Evolutionary conservation across 2,888 invertebrate species (phyloP).

Genomic region (Drosophila nigritarsus): DNA sequence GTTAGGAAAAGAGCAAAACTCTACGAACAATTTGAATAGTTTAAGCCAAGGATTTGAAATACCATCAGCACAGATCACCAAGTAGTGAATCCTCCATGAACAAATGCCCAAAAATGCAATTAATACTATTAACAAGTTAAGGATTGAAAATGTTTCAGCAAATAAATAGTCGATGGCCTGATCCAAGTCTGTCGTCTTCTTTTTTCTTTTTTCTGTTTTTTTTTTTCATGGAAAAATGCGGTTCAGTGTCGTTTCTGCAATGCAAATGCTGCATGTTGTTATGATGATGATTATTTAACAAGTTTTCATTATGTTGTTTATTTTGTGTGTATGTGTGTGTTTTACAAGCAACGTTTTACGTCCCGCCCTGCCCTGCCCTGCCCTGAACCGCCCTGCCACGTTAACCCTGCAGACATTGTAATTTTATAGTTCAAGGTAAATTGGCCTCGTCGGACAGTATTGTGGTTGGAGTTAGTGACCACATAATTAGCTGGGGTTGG

Average conservation of each 20-base stretch:
- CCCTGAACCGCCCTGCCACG: neutral
- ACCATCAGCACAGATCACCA: neutral
- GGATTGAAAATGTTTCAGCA: neutral
- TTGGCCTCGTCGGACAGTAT: slow-evolving; percentile 32
- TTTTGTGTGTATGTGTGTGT: slow-evolving; percentile 46
- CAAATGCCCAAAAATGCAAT: neutral
- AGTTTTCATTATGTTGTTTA: slow-evolving; percentile 51
- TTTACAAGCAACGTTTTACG: slow-evolving; percentile 22
- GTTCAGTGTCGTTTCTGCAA: slow-evolving; percentile 26
- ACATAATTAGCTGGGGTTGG: slow-evolving; percentile 45
- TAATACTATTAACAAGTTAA: neutral
- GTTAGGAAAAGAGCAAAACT: neutral
- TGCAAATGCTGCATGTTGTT: slow-evolving; percentile 22
- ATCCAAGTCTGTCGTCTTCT: neutral
- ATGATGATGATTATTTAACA: slow-evolving; percentile 51
- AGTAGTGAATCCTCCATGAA: too few species aligned
- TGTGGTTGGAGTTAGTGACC: slow-evolving; percentile 34
- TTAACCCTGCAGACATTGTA: slow-evolving; percentile 23
- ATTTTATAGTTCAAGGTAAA: slow-evolving; percentile 78
- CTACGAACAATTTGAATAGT: neutral
- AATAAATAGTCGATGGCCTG: neutral
- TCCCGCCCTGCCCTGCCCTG: neutral
- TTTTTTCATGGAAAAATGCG: neutral
- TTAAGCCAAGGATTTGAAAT: neutral
- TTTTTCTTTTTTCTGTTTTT: neutral